Conservation (phyloP, 2,888 invertebrate genomes). For the Epistrophe eligans region DNA sequence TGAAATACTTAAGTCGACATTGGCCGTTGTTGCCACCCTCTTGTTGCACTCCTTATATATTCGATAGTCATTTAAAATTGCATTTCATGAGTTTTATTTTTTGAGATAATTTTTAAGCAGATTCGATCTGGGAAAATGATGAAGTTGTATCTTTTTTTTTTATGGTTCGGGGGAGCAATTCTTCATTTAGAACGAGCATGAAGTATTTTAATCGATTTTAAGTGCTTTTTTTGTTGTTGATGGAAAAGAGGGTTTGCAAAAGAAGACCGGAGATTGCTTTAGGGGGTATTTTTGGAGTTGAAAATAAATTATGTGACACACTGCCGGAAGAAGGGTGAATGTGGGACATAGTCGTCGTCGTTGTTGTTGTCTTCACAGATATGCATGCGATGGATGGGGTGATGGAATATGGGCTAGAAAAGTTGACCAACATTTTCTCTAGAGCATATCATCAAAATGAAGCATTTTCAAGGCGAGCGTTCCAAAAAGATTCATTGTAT, state of each 20-base stretch:
- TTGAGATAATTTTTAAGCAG: constrained; percentile 63
- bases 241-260: constrained; percentile 1
- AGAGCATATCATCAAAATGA: neutral
- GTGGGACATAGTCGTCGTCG: constrained; percentile 18
- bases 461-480: constrained; percentile 1
- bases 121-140: constrained; percentile 63
- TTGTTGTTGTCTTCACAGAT: too few species aligned
- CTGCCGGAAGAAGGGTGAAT: constrained; percentile 44
- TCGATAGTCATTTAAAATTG: constrained; percentile 34
- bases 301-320: constrained; percentile 69
- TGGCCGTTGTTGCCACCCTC: constrained; percentile 28
- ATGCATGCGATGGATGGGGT: neutral
- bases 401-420: constrained; percentile 3
- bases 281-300: constrained; percentile 57
- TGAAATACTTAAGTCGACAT: constrained; percentile 45
- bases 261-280: constrained; percentile 67
- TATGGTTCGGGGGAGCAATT: neutral
- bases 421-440: constrained; percentile 46
- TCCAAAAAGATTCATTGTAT: neutral
- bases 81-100: constrained; percentile 21
- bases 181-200: constrained; percentile 52
- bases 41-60: constrained; percentile 31
- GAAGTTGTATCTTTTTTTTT: constrained; percentile 39
- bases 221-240: constrained; percentile 47
- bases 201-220: constrained; percentile 73